Evolutionary conservation across 2,797 vertebrate species (phyloP), one percentile per base, ranked within the genome.

Genomic region (Lemur catta): DNA sequence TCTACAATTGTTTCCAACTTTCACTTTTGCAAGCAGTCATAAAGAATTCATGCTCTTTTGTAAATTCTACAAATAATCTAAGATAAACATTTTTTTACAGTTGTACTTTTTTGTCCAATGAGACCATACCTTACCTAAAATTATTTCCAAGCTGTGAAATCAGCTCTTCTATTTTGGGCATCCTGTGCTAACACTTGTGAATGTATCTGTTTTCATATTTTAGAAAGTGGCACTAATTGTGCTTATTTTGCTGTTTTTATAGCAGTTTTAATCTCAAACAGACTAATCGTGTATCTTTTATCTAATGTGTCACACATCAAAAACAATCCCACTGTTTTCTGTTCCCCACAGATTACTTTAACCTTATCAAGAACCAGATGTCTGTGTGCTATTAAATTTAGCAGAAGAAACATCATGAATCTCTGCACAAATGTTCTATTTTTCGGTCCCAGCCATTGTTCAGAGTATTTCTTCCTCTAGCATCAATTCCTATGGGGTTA

Each of bases 91-190:
- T 96, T 76, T 91, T 80, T 87, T 59, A 30, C 1, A 35, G 30
- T 93, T 91, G 69, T 97, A 24, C 86, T 43, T 85, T 97, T 86
- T 98, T 97, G 97, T 97, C 96, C 94, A 89, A 48, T 85, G 94
- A 94, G 86, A 93, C 57, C 93, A 98, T 91, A 38, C 89, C 97
- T 98, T 95, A 96, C 93, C 92, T 80, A 86, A 97, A 97, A 96
- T 97, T 96, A 97, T 97, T 97, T 98, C 92, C 84, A 97, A 97
- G 52, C 48, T 97, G 30, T 97, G 94, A 97, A 98, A 96, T 95
- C 80, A 94, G 7, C 85, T 96, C 17, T 74, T 96, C 89, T 86
- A 8, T 79, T 97, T 78, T 95, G 35, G 80, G 6, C 41, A 98
- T 98, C 78, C 81, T 97, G 15, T 72, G 35, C 57, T 91, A 91